Evolutionary conservation across 2,113 vertebrate genomes (phyloP), one percentile per base, ranked within the genome.

Genomic region (Hyperoodon ampullatus): DNA sequence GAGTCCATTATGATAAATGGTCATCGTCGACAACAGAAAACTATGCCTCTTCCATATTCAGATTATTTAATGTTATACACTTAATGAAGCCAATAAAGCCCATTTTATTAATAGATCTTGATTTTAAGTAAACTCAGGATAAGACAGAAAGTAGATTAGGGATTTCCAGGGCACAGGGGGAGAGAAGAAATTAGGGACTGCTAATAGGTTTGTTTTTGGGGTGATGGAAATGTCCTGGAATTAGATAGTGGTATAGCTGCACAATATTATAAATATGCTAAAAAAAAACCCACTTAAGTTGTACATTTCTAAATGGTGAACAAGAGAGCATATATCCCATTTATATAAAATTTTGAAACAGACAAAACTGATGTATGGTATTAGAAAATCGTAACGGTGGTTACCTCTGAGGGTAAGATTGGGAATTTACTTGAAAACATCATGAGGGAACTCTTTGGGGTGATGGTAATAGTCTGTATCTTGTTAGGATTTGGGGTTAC

Each of bases 31-130:
- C 65, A 88, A 35, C 35, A 33, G 2, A 33, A 39, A 71, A 77
- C 8, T 12, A 55, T 2, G 21, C 66, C n/a, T 53, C 28, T n/a
- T 65, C 80, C 14, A 19, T 30, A 50, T 24, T 88, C 47, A n/a
- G 44, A 6, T 24, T 33, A 55, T 80, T 77, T 83, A 42, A 61
- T 9, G 33, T 68, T 42, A 78, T 16, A 93, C 0, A n/a, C 3
- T 86, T 71, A 65, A 15, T 81, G 50, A 86, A 89, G 63, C 66
- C 42, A 35, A 75, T 93, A 90, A 88, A 93, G 68, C 11, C 30
- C 24, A 72, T 24, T 55, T 89, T 88, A 58, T 58, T 58, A 58
- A 21, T 58, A 53, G 39, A 78, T 13, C 42, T 95, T 81, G 71
- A 28, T 33, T 77, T 28, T 85, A 80, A 92, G 21, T 80, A 47